Evolutionary conservation across 2,888 invertebrate genomes (phyloP).

Genomic region (Rambutsinella grinnellia): DNA sequence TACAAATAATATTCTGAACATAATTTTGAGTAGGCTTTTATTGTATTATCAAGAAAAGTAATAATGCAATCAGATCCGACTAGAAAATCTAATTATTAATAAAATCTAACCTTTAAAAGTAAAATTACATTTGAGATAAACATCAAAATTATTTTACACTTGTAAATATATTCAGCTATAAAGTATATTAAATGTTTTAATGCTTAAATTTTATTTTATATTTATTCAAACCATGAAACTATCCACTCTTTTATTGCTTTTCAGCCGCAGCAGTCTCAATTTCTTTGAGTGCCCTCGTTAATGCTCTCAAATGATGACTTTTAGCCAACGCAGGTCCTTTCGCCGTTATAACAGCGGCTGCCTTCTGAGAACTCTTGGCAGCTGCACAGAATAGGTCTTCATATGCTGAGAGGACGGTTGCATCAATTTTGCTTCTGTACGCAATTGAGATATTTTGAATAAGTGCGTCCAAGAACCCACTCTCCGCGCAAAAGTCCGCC

Average conservation of each 20-base stretch:
- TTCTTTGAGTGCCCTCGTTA: constrained; percentile 55
- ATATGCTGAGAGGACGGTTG: constrained; percentile 89
- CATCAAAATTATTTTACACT: too few species aligned
- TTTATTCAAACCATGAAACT: too few species aligned
- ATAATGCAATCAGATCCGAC: too few species aligned
- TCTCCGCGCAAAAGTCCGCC: constrained; percentile 90
- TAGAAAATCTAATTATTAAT: background rate
- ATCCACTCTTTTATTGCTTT: constrained; percentile 14
- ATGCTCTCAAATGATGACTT: constrained; percentile 64
- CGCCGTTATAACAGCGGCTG: constrained; percentile 57
- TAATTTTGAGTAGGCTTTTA: too few species aligned
- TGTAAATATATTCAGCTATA: too few species aligned
- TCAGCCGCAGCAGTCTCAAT: constrained; percentile 16
- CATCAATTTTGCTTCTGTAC: constrained; percentile 83
- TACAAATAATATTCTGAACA: too few species aligned
- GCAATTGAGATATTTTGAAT: constrained; percentile 85
- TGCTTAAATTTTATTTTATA: too few species aligned
- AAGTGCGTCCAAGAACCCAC: constrained; percentile 94
- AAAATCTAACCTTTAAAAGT: background rate
- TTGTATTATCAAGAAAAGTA: too few species aligned
- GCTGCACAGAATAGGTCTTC: constrained; percentile 84
- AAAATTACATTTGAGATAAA: background rate
- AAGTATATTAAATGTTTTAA: too few species aligned
- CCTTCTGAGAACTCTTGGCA: constrained; percentile 58
- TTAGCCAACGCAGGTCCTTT: constrained; percentile 65